These are phyloP conservation scores for Taurulus bubalis DNA, from an alignment of 2,113 vertebrate species.

Conservation along the genomic window DNA sequence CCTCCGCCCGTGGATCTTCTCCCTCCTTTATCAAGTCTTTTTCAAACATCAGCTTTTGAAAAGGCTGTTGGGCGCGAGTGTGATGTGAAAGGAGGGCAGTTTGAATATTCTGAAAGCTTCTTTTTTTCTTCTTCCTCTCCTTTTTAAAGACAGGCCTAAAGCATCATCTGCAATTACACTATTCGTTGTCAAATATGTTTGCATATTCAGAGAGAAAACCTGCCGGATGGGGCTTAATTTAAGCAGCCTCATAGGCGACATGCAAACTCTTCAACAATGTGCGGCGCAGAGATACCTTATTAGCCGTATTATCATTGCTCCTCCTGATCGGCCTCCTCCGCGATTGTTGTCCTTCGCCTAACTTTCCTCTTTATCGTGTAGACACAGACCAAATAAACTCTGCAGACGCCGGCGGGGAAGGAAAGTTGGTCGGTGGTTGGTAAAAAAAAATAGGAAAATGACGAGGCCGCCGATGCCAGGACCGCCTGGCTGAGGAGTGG, in stretches of 20 bases:
- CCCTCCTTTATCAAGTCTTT: conserved; percentile 76
- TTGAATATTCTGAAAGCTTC: conserved; percentile 66
- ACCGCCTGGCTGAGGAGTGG: conserved; percentile 54
- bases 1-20: conserved; percentile 51
- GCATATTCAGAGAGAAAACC: conserved; percentile 74
- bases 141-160: conserved; percentile 66
- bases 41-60: conserved; percentile 76
- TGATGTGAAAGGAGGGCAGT: conserved; percentile 68
- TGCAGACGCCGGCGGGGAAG: conserved; percentile 47
- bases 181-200: conserved; percentile 70
- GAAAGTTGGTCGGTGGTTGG: conserved; percentile 48
- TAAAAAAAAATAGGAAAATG: conserved; percentile 7
- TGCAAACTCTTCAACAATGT: conserved; percentile 78
- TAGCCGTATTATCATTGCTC: conserved; percentile 71
- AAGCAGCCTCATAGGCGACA: conserved; percentile 77
- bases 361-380: conserved; percentile 73
- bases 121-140: conserved; percentile 54
- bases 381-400: conserved; percentile 64
- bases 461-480: conserved; percentile 58
- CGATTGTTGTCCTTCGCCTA: conserved; percentile 78
- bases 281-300: conserved; percentile 80
- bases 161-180: conserved; percentile 77
- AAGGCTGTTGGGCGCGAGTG: conserved; percentile 68
- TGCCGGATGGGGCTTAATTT: conserved; percentile 78
- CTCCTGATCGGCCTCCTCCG: conserved; percentile 63